Percentiles rank a stretch among this genome's conserved stretches.
Evolutionary conservation across 2,888 invertebrate genomes (phyloP).

Genomic region (Lasius platythorax): DNA sequence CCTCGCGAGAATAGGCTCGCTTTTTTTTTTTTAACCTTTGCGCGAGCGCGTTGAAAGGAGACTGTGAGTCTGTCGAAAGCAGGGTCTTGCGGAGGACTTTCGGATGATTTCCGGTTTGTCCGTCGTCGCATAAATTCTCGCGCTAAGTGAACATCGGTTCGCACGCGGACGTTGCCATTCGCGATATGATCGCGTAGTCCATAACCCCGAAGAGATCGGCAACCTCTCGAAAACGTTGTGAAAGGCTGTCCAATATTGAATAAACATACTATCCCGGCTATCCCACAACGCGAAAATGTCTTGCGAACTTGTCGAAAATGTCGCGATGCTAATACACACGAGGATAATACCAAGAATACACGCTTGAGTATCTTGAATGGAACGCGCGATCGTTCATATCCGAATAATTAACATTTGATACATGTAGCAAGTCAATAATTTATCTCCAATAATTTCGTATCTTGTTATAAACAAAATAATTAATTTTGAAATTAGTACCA

Average conservation of each 20-base stretch:
- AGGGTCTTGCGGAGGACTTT: constrained; percentile 69
- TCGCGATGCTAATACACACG: constrained; percentile 46
- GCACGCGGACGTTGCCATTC: constrained; percentile 70
- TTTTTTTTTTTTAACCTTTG: constrained; percentile 61
- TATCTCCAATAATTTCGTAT: not conserved
- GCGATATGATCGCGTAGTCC: constrained; percentile 67
- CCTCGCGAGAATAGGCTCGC: constrained; percentile 66
- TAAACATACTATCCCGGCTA: constrained; percentile 77
- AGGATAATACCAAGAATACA: not conserved
- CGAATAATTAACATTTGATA: not conserved
- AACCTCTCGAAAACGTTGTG: constrained; percentile 65
- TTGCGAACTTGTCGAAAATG: constrained; percentile 63
- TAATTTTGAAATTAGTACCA: not conserved
- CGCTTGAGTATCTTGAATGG: not conserved
- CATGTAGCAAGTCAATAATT: not conserved
- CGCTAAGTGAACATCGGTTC: constrained; percentile 78
- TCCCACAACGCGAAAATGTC: constrained; percentile 56
- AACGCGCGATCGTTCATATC: not conserved
- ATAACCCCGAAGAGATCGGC: constrained; percentile 73
- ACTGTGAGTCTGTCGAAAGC: constrained; percentile 57
- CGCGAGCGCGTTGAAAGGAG: constrained; percentile 63
- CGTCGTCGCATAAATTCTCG: constrained; percentile 78
- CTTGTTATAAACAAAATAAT: not conserved
- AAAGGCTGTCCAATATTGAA: constrained; percentile 76
- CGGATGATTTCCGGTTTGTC: constrained; percentile 81